These are phyloP conservation scores for Diorhabda elongata DNA, from an alignment of 1,140 invertebrate species.

Conservation along the genomic window DNA sequence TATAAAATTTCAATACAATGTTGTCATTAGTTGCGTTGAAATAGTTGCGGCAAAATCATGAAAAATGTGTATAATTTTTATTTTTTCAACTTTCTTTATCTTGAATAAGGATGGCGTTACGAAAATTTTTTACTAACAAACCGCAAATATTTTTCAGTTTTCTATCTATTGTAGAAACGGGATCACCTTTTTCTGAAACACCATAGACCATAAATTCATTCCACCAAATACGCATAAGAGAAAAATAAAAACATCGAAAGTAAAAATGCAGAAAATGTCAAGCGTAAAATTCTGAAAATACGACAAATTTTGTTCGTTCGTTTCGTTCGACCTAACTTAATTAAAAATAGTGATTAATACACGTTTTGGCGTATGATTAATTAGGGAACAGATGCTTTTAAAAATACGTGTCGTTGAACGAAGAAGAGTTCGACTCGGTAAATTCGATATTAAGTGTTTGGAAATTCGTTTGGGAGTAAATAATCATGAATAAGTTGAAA, in stretches of 20 bases:
- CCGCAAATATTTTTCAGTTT: background rate
- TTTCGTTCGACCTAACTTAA: constrained; percentile 14
- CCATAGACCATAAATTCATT: background rate
- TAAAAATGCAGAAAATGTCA: constrained; percentile 4
- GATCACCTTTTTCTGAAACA: too few relatives aligned
- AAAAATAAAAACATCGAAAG: constrained; percentile 6
- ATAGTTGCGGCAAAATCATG: background rate
- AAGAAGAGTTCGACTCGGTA: background rate
- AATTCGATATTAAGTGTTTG: constrained; percentile 5
- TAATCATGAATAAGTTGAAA: constrained; percentile 2
- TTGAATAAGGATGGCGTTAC: background rate
- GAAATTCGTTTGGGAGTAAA: background rate
- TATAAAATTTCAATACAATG: too few relatives aligned
- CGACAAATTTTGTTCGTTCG: constrained; percentile 11
- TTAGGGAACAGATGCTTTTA: constrained; percentile 13
- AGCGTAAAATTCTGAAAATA: constrained; percentile 11
- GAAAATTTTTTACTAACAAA: too few relatives aligned
- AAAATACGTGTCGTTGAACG: constrained; percentile 14
- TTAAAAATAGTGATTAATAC: constrained; percentile 18
- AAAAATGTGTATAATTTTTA: too few relatives aligned
- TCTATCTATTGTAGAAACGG: too few relatives aligned
- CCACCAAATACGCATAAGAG: background rate
- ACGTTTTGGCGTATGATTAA: constrained; percentile 10
- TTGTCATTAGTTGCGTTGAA: too few relatives aligned
- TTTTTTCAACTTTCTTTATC: too few relatives aligned